Percentiles rank a stretch among this genome's conserved stretches.
Evolutionary conservation across 2,888 invertebrate species (phyloP).

Genomic region (Pseudoips prasinana): DNA sequence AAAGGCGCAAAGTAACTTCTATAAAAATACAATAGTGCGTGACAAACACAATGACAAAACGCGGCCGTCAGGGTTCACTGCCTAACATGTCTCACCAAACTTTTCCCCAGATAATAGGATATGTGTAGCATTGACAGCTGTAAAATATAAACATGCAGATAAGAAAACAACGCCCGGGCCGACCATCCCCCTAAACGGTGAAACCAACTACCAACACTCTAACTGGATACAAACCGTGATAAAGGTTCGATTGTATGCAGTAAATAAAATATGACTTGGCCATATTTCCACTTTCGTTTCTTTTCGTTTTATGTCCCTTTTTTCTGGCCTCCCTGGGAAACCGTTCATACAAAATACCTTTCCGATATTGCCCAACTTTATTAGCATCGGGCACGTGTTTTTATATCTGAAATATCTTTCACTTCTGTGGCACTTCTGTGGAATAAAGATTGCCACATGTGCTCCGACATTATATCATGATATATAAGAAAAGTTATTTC

Average conservation of each 20-base stretch:
- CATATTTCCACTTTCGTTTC: constrained; percentile 79
- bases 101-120: constrained; percentile 33
- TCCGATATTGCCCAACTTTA: constrained; percentile 77
- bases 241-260: constrained; percentile 80
- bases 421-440: constrained; percentile 61
- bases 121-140: constrained; percentile 39
- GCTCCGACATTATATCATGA: constrained; percentile 58
- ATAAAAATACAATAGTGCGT: constrained; percentile 16
- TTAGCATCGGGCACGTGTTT: constrained; percentile 78
- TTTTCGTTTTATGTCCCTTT: constrained; percentile 74
- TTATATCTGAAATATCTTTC: constrained; percentile 74
- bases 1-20: constrained; percentile 17
- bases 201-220: constrained; percentile 60
- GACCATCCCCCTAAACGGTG: constrained; percentile 58
- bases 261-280: constrained; percentile 81
- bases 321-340: constrained; percentile 71
- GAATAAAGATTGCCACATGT: constrained; percentile 69
- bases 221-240: constrained; percentile 76
- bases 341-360: constrained; percentile 79
- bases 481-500: constrained; percentile 57
- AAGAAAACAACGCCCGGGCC: constrained; percentile 41
- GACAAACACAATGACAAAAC: constrained; percentile 16
- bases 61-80: constrained; percentile 15
- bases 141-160: constrained; percentile 52
- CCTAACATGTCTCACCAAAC: constrained; percentile 19